These are phyloP conservation scores for Bradysia coprophila DNA, from an alignment of 1,140 invertebrate species.

Conservation along the genomic window DNA sequence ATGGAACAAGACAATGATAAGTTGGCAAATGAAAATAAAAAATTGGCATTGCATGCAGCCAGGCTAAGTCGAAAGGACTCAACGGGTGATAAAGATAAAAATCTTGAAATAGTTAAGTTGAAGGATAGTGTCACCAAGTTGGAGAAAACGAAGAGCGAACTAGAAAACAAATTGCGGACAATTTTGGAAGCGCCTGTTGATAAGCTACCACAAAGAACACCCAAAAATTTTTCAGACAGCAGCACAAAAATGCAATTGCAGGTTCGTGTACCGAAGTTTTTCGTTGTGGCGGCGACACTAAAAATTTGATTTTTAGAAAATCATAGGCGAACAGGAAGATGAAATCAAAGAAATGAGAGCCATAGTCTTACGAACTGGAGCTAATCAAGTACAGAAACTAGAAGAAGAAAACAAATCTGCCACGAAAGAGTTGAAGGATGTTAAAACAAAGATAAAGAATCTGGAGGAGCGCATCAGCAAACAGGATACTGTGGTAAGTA, in stretches of 20 bases:
- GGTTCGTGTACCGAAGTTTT: background rate
- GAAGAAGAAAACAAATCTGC: conserved; percentile 13
- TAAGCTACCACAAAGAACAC: conserved; percentile 14
- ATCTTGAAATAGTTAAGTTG: conserved; percentile 1
- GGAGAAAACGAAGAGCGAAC: conserved; percentile 15
- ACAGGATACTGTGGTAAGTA: conserved; percentile 12
- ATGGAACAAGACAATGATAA: conserved; percentile 59
- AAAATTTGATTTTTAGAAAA: conserved; percentile 11
- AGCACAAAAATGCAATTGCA: conserved; percentile 20
- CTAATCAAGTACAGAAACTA: conserved; percentile 13
- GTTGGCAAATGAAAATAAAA: conserved; percentile 48
- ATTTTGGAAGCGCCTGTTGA: conserved; percentile 14
- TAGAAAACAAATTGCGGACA: conserved; percentile 13
- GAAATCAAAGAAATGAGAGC: conserved; percentile 19
- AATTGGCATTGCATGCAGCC: conserved; percentile 24
- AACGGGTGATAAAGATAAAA: background rate
- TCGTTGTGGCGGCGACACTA: no score
- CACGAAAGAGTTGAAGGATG: conserved; percentile 16
- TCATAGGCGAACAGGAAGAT: conserved; percentile 22
- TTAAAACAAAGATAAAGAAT: conserved; percentile 14
- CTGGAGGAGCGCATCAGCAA: conserved; percentile 20
- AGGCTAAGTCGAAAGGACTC: background rate
- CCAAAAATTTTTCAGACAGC: conserved; percentile 17
- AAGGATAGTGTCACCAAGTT: conserved; percentile 12
- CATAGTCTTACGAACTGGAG: conserved; percentile 11